phyloP scores from a whole-genome alignment of 1,140 invertebrate genomes.

The Kradibia gibbosae region DNA sequence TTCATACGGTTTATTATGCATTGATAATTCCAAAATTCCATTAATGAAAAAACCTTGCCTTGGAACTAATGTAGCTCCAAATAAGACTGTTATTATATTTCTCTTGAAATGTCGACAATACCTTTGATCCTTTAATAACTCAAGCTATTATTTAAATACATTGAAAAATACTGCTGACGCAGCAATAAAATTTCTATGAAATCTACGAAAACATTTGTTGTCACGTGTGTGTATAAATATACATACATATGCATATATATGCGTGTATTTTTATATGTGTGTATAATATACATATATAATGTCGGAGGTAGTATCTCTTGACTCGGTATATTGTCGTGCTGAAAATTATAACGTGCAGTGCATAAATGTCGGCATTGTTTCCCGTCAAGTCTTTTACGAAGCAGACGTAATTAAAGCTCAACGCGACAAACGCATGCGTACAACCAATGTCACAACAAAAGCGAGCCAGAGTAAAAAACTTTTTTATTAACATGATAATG shows the following conservation, averaged over 20 bases:
- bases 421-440: background rate
- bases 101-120: background rate
- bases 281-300: background rate
- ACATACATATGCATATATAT: too few species aligned
- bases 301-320: background rate
- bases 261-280: too few species aligned
- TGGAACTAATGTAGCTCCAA: too few species aligned
- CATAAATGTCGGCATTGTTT: slow-evolving; percentile 37
- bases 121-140: background rate
- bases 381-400: background rate
- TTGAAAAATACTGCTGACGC: background rate
- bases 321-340: background rate
- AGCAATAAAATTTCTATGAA: background rate
- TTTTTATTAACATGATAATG: slow-evolving; percentile 30
- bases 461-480: background rate
- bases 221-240: too few species aligned
- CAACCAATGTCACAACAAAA: slow-evolving; percentile 15
- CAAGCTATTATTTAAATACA: background rate
- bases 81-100: background rate
- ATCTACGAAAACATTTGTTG: background rate
- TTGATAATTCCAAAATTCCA: too few species aligned
- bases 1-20: too few species aligned
- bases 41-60: too few species aligned
- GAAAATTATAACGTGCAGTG: slow-evolving; percentile 18
- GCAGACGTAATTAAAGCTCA: slow-evolving; percentile 29